A percentile compares a stretch with the other conserved stretches of the same genome.
Conservation (phyloP, 1,140 invertebrate genomes). For the Drosophila pseudoobscura region DNA sequence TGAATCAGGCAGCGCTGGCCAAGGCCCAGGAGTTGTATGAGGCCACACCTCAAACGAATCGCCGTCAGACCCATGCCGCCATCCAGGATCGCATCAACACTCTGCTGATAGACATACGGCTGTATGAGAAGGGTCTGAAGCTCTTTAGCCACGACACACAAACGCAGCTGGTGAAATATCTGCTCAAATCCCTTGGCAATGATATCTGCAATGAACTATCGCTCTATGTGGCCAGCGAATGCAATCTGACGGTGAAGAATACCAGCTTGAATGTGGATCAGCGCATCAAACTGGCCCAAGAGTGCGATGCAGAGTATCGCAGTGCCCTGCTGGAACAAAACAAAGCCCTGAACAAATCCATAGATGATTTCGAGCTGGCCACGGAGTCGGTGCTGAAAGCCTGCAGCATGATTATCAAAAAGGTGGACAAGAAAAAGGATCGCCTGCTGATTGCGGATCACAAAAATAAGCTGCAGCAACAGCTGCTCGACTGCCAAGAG, state of each 20-base stretch:
- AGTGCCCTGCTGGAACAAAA: constrained; percentile 86
- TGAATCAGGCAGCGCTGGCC: constrained; percentile 84
- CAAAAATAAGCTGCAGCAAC: constrained; percentile 91
- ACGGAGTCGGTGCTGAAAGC: constrained; percentile 89
- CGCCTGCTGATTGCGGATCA: constrained; percentile 90
- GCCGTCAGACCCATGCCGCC: constrained; percentile 90
- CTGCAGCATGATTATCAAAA: constrained; percentile 93
- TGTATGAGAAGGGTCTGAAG: constrained; percentile 95
- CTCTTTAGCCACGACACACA: constrained; percentile 86
- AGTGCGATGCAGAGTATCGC: constrained; percentile 86
- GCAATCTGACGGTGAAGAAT: constrained; percentile 85
- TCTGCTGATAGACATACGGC: constrained; percentile 89
- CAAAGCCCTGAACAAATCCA: constrained; percentile 86
- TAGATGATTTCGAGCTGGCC: constrained; percentile 91
- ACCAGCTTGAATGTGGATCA: constrained; percentile 87
- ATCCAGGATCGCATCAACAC: constrained; percentile 92
- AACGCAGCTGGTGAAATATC: constrained; percentile 89
- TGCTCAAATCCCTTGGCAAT: constrained; percentile 92
- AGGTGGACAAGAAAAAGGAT: constrained; percentile 95
- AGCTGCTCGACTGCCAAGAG: constrained; percentile 89
- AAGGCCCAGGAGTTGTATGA: constrained; percentile 89
- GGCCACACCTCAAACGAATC: constrained; percentile 87
- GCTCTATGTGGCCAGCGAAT: constrained; percentile 88
- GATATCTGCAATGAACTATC: constrained; percentile 93
- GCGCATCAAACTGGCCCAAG: constrained; percentile 87